phyloP scores from a whole-genome alignment of 1,140 invertebrate genomes.

The Oncopodura yosiiana region DNA sequence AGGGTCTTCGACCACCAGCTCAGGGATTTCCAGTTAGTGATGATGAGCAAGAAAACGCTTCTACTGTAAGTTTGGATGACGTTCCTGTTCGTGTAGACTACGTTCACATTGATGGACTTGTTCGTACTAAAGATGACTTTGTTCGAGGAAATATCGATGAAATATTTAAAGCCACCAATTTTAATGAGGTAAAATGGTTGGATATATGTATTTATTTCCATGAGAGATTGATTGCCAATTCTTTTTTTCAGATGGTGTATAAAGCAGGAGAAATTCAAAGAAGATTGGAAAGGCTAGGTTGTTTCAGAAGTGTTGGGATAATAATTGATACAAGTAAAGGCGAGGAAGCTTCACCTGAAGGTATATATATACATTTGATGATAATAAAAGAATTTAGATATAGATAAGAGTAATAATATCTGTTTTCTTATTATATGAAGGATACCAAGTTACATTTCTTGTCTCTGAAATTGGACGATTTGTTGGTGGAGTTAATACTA shows the following conservation, averaged over 20 bases:
- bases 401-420: background rate
- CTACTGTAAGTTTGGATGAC: no score
- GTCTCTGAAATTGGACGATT: conserved; percentile 64
- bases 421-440: background rate
- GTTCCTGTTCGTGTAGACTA: conserved; percentile 62
- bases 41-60: no score
- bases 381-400: no score
- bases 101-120: conserved; percentile 66
- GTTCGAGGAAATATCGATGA: conserved; percentile 59
- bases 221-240: no score
- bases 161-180: conserved; percentile 56
- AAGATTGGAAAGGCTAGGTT: conserved; percentile 63
- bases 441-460: conserved; percentile 61
- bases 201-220: conserved; percentile 35
- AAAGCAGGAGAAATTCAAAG: conserved; percentile 48
- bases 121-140: conserved; percentile 73
- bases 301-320: conserved; percentile 69
- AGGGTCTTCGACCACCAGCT: no score
- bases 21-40: no score
- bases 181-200: conserved; percentile 48
- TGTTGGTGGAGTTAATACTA: conserved; percentile 67
- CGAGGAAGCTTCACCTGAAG: conserved; percentile 56
- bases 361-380: conserved; percentile 56
- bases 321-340: conserved; percentile 72
- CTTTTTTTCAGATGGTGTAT: conserved; percentile 42